Conservation (phyloP, 2,113 vertebrate genomes). For the Spea multiplicata region DNA sequence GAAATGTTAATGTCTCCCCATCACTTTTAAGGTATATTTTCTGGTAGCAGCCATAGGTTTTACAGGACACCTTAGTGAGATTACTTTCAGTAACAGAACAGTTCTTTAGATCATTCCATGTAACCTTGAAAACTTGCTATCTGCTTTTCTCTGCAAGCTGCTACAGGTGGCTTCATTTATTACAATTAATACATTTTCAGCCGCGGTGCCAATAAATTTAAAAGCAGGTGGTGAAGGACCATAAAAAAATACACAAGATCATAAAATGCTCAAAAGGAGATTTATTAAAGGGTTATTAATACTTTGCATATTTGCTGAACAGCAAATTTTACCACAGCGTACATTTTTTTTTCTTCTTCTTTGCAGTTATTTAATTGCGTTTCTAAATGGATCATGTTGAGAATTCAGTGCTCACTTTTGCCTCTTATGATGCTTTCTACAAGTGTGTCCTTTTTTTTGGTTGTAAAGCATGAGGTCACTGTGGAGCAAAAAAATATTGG, state of each 20-base stretch:
- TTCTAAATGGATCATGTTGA: background rate
- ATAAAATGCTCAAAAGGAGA: conserved; percentile 33
- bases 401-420: background rate
- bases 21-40: too few relatives aligned
- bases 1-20: too few relatives aligned
- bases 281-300: conserved; percentile 24
- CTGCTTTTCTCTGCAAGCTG: background rate
- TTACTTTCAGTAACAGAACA: too few relatives aligned
- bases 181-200: conserved; percentile 26
- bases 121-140: background rate
- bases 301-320: conserved; percentile 18
- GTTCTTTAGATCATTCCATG: too few relatives aligned
- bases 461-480: too few relatives aligned
- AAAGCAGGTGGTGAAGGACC: conserved; percentile 34
- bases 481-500: too few relatives aligned
- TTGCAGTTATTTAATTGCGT: background rate
- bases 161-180: conserved; percentile 34
- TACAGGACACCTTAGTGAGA: too few relatives aligned
- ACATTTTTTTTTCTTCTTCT: background rate
- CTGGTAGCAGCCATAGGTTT: too few relatives aligned
- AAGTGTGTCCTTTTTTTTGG: too few relatives aligned
- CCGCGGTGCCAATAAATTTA: background rate
- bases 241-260: conserved; percentile 34
- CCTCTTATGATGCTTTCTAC: too few relatives aligned
- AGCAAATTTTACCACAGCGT: background rate